phyloP scores from a whole-genome alignment of 2,888 invertebrate genomes.

The Lymantria dispar region DNA sequence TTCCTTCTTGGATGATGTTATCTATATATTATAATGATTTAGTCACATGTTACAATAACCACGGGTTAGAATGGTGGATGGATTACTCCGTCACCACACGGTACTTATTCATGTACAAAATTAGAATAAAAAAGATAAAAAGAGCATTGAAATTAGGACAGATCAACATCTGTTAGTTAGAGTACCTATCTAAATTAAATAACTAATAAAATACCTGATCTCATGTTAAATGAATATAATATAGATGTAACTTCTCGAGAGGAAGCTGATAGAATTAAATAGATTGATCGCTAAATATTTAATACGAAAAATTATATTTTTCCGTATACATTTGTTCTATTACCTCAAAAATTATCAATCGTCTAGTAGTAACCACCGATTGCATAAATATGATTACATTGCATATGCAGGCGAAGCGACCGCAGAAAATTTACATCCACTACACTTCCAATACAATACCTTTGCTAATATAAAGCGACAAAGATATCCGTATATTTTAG shows the following conservation, averaged over 20 bases:
- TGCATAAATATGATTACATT: constrained; percentile 73
- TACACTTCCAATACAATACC: constrained; percentile 64
- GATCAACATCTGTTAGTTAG: too few relatives aligned
- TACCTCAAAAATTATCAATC: constrained; percentile 42
- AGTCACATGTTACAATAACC: too few relatives aligned
- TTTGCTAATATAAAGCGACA: constrained; percentile 67
- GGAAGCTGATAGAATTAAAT: constrained; percentile 11
- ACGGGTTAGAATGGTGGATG: too few relatives aligned
- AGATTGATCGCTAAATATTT: constrained; percentile 16
- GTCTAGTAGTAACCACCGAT: constrained; percentile 46
- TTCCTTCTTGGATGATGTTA: too few relatives aligned
- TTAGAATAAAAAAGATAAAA: too few relatives aligned
- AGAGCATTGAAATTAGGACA: too few relatives aligned
- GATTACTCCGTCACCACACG: too few relatives aligned
- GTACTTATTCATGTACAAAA: too few relatives aligned
- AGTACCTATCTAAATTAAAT: too few relatives aligned
- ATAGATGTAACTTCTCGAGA: constrained; percentile 1
- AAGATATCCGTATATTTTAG: constrained; percentile 56
- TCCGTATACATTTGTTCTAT: constrained; percentile 1
- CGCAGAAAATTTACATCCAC: constrained; percentile 68
- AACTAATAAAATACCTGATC: background rate
- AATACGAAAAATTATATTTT: too few relatives aligned
- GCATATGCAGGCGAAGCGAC: constrained; percentile 60
- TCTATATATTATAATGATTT: too few relatives aligned
- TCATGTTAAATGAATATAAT: background rate